Conservation (phyloP, 1,140 invertebrate species). For the Trachymyrmex cornetzi region DNA sequence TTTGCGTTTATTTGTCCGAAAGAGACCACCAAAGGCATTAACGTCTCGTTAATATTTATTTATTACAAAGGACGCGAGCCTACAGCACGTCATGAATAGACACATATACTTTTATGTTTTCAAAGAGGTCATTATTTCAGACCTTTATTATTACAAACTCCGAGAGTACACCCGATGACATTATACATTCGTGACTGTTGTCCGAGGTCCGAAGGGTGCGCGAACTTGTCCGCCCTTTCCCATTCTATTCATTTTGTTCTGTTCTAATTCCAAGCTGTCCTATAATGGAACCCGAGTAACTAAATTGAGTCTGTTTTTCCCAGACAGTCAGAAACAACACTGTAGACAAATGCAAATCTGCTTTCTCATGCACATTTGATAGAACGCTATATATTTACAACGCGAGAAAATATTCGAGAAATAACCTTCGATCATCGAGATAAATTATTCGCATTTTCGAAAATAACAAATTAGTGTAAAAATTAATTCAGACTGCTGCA, state of each 20-base stretch:
- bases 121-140: not conserved
- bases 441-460: slow-evolving; percentile 27
- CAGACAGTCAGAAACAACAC: not conserved
- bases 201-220: not conserved
- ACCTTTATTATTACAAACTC: not conserved
- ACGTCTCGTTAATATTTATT: slow-evolving; percentile 77
- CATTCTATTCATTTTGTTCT: slow-evolving; percentile 63
- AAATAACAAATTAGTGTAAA: slow-evolving; percentile 29
- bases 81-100: slow-evolving; percentile 21
- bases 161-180: not conserved
- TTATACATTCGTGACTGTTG: not conserved
- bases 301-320: slow-evolving; percentile 26
- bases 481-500: not conserved
- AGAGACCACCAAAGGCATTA: slow-evolving; percentile 70
- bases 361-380: not conserved
- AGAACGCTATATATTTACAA: slow-evolving; percentile 10
- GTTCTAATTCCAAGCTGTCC: slow-evolving; percentile 37
- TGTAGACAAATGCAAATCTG: slow-evolving; percentile 16
- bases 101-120: slow-evolving; percentile 54
- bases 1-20: slow-evolving; percentile 35
- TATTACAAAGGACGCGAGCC: slow-evolving; percentile 75
- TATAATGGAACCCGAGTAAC: slow-evolving; percentile 11
- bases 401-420: slow-evolving; percentile 23
- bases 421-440: not conserved
- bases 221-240: not conserved